These are phyloP conservation scores for Papilio dardanus DNA, from an alignment of 1,140 invertebrate genomes.

Conservation along the genomic window DNA sequence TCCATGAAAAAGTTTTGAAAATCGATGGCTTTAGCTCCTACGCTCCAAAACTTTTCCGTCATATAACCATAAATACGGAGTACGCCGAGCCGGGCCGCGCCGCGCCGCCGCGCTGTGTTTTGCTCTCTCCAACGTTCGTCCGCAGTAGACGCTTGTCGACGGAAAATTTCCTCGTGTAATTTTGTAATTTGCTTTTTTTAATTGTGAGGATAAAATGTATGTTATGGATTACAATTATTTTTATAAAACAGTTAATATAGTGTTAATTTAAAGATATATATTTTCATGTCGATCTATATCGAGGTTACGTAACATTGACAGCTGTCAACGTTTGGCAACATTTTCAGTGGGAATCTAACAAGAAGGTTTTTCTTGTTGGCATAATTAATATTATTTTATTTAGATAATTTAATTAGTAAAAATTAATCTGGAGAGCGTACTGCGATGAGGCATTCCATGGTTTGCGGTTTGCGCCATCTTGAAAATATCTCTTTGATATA, in stretches of 20 bases:
- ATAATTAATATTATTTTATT: slow-evolving; percentile 30
- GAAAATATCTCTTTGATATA: slow-evolving; percentile 81
- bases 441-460: slow-evolving; percentile 52
- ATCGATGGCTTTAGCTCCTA: slow-evolving; percentile 81
- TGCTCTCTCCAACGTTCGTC: slow-evolving; percentile 54
- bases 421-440: slow-evolving; percentile 35
- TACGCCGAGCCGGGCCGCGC: slow-evolving; percentile 53
- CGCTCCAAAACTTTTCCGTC: slow-evolving; percentile 79
- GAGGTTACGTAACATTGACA: not conserved
- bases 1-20: slow-evolving; percentile 83
- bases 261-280: not conserved
- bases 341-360: not conserved
- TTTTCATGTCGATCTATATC: not conserved
- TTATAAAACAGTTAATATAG: not conserved
- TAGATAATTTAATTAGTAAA: not conserved
- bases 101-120: slow-evolving; percentile 65
- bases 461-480: slow-evolving; percentile 76
- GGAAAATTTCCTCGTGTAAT: slow-evolving; percentile 59
- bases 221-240: not conserved
- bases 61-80: slow-evolving; percentile 79
- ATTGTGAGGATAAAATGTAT: slow-evolving; percentile 26
- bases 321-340: not conserved
- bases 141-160: slow-evolving; percentile 53
- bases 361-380: slow-evolving; percentile 33
- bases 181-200: slow-evolving; percentile 51